These are phyloP conservation scores for Parnassius orleans DNA, from an alignment of 2,888 invertebrate genomes.

Conservation along the genomic window DNA sequence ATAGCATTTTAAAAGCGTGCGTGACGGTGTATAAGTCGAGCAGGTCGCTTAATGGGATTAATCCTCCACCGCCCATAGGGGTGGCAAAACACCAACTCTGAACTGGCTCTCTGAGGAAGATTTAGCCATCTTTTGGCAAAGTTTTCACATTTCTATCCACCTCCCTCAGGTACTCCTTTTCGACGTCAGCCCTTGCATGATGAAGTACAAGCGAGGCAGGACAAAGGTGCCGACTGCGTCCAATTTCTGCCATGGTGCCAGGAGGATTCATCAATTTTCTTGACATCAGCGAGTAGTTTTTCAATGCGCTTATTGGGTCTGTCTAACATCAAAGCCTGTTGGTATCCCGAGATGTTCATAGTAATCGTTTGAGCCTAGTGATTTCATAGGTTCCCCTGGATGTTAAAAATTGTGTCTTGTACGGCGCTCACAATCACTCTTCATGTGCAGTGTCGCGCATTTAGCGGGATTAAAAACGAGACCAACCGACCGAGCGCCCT, in stretches of 20 bases:
- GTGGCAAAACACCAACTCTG: constrained; percentile 4
- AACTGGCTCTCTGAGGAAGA: constrained; percentile 8
- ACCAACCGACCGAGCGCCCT: no score
- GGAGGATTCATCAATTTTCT: constrained; percentile 5
- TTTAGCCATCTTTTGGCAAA: constrained; percentile 2
- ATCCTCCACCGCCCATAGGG: constrained; percentile 2
- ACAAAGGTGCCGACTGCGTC: constrained; percentile 4
- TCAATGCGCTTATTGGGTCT: background rate
- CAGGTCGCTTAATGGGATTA: background rate
- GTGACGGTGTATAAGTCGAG: constrained; percentile 4
- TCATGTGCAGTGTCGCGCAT: no score
- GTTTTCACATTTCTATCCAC: background rate
- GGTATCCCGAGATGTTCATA: constrained; percentile 31
- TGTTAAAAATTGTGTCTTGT: no score
- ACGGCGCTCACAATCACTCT: no score
- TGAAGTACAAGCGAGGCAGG: background rate
- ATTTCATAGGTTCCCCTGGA: background rate
- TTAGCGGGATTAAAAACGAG: no score
- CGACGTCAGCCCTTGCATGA: constrained; percentile 2
- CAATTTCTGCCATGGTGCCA: constrained; percentile 11
- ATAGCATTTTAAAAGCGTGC: background rate
- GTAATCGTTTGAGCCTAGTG: background rate
- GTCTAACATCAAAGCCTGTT: constrained; percentile 2
- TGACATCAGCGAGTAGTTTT: background rate
- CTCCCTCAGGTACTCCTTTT: constrained; percentile 5